Percentiles rank a stretch among this genome's conserved stretches.
phyloP scores from a whole-genome alignment of 2,797 vertebrate genomes.

The Microchirus variegatus region DNA sequence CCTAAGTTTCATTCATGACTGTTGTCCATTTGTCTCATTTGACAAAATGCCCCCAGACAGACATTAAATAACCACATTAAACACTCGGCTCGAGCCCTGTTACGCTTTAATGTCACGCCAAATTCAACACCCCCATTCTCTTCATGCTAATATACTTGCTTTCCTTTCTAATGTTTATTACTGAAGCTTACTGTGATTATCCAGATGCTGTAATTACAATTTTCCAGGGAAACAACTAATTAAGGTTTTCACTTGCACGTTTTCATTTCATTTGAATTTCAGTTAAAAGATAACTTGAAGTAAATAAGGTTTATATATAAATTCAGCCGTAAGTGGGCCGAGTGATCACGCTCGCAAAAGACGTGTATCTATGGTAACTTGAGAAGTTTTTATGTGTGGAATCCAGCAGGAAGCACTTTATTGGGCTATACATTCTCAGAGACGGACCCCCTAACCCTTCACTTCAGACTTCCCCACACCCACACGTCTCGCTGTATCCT shows the following conservation, averaged over 20 bases:
- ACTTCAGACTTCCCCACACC: constrained; percentile 21
- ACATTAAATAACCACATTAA: constrained; percentile 56
- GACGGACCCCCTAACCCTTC: constrained; percentile 28
- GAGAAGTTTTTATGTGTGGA: constrained; percentile 41
- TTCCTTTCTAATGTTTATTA: constrained; percentile 34
- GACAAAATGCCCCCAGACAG: constrained; percentile 45
- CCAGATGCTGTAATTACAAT: background rate
- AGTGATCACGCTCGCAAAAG: constrained; percentile 27
- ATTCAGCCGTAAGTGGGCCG: constrained; percentile 35
- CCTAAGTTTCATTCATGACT: constrained; percentile 25
- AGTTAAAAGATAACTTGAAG: constrained; percentile 19
- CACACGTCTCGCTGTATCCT: constrained; percentile 16
- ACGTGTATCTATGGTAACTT: constrained; percentile 56
- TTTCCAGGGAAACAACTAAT: constrained; percentile 2
- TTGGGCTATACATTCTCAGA: constrained; percentile 49
- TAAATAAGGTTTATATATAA: constrained; percentile 40
- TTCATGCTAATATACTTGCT: constrained; percentile 11
- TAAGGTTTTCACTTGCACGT: constrained; percentile 3
- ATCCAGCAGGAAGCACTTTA: constrained; percentile 72
- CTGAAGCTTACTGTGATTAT: constrained; percentile 1
- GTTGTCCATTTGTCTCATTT: constrained; percentile 45
- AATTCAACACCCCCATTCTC: constrained; percentile 32
- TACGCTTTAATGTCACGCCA: constrained; percentile 38
- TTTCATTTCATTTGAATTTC: constrained; percentile 1
- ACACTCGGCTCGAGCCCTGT: constrained; percentile 20